A percentile compares a stretch with the other conserved stretches of the same genome.
phyloP scores from a whole-genome alignment of 2,113 vertebrate genomes.

The Bettongia penicillata region DNA sequence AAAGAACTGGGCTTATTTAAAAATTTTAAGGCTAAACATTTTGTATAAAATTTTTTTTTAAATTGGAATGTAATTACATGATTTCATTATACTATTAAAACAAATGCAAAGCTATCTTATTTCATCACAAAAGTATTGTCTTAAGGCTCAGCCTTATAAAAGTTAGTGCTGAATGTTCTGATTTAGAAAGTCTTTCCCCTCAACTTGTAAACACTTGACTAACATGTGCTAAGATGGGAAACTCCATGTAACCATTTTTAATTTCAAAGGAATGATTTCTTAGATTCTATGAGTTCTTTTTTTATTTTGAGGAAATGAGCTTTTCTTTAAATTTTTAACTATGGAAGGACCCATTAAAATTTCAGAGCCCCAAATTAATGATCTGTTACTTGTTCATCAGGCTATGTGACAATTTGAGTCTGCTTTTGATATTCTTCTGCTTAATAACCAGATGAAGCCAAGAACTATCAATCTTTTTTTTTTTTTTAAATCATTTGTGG shows the following conservation, averaged over 20 bases:
- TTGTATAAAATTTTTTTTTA: neutral
- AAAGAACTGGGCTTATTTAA: neutral
- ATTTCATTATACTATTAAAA: neutral
- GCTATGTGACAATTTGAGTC: neutral
- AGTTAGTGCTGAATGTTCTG: conserved; percentile 22
- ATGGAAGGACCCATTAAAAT: neutral
- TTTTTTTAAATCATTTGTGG: neutral
- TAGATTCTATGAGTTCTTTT: neutral
- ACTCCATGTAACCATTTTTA: conserved; percentile 26
- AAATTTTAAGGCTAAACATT: neutral
- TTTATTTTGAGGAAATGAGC: neutral
- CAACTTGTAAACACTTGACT: conserved; percentile 24
- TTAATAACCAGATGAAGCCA: conserved; percentile 17
- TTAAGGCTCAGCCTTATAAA: conserved; percentile 25
- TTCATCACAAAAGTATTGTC: conserved; percentile 4
- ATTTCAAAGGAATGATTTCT: conserved; percentile 26
- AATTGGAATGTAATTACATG: conserved; percentile 29
- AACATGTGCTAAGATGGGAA: conserved; percentile 24
- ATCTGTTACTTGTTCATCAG: neutral
- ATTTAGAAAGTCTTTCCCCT: conserved; percentile 27
- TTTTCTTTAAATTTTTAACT: neutral
- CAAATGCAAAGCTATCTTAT: conserved; percentile 35
- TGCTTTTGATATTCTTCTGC: conserved; percentile 27
- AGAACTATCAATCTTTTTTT: neutral
- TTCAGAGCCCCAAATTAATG: neutral